Evolutionary conservation across 2,113 vertebrate species (phyloP).

Genomic region (Datnioides undecimradiatus): DNA sequence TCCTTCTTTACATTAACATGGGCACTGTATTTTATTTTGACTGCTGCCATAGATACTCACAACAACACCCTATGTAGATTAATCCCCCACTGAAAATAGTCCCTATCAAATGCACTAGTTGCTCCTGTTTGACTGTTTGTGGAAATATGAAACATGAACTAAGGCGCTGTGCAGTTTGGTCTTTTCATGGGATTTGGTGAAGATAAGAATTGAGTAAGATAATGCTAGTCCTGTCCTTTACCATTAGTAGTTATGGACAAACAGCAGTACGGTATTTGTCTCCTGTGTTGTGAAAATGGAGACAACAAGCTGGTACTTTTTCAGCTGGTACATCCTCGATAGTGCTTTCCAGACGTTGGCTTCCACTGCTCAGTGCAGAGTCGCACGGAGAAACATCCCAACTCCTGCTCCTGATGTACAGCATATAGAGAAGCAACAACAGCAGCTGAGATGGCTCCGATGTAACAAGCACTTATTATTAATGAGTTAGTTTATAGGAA

Average conservation of each 20-base stretch:
- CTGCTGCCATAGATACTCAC: background rate
- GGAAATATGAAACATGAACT: background rate
- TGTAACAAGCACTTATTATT: background rate
- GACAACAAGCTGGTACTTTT: background rate
- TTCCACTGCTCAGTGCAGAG: background rate
- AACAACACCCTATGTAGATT: background rate
- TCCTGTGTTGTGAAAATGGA: background rate
- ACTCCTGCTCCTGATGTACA: background rate
- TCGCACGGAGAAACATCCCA: background rate
- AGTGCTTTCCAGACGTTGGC: background rate
- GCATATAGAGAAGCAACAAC: background rate
- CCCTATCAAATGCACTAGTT: background rate
- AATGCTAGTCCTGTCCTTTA: background rate
- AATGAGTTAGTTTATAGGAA: constrained; percentile 19
- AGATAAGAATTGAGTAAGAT: background rate
- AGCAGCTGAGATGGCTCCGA: constrained; percentile 6
- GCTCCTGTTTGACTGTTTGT: background rate
- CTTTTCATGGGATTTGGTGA: constrained; percentile 24
- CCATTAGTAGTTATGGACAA: background rate
- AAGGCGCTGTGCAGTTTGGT: background rate
- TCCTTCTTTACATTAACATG: no score
- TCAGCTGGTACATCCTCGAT: background rate
- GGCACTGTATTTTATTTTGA: no score
- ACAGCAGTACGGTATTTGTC: background rate
- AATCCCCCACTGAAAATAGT: background rate